phyloP scores from a whole-genome alignment of 1,140 invertebrate genomes.

The Caenorhabditis briggsae region DNA sequence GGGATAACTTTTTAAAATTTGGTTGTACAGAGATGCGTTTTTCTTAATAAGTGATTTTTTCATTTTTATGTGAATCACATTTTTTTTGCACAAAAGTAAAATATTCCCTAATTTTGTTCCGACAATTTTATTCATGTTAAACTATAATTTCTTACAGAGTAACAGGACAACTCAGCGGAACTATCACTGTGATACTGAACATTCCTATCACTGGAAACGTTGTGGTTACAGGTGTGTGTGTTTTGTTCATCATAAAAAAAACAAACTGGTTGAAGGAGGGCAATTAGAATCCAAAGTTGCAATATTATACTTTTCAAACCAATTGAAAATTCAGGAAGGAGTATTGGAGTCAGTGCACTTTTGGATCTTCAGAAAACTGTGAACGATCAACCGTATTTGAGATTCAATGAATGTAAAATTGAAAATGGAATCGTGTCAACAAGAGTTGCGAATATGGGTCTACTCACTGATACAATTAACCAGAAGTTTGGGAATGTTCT shows the following conservation, averaged over 20 bases:
- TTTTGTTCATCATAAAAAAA: background rate
- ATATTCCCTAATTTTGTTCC: too few relatives aligned
- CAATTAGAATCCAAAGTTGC: background rate
- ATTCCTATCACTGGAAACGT: constrained; percentile 65
- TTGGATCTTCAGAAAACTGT: constrained; percentile 65
- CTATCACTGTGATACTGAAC: constrained; percentile 63
- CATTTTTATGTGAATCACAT: too few relatives aligned
- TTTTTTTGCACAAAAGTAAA: too few relatives aligned
- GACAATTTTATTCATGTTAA: too few relatives aligned
- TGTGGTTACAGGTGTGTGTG: constrained; percentile 58
- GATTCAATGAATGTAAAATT: constrained; percentile 60
- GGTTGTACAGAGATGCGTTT: too few relatives aligned
- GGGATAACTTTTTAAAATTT: too few relatives aligned
- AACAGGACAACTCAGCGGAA: constrained; percentile 62
- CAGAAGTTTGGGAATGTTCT: constrained; percentile 57
- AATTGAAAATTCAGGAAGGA: constrained; percentile 17
- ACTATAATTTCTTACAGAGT: constrained; percentile 63
- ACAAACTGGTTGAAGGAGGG: background rate
- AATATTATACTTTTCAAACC: background rate
- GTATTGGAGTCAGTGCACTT: constrained; percentile 54
- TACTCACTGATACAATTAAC: constrained; percentile 67
- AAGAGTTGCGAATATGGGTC: constrained; percentile 65
- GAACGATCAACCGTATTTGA: constrained; percentile 61
- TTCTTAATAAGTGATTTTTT: too few relatives aligned
- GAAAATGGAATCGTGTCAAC: constrained; percentile 64